phyloP scores from a whole-genome alignment of 2,113 vertebrate species.

The Procavia capensis region DNA sequence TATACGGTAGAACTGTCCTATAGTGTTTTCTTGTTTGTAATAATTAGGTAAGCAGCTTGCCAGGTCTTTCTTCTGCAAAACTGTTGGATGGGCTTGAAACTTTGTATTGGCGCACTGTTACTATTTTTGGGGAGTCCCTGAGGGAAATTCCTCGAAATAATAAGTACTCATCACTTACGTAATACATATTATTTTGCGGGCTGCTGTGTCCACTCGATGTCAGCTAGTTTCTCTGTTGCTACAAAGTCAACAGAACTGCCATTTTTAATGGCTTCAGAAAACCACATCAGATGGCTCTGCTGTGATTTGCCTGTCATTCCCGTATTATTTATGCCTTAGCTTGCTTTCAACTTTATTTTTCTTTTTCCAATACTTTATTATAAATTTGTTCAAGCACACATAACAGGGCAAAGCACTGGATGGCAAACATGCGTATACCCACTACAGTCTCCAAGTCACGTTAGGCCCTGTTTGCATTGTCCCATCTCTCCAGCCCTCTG shows the following conservation, averaged over 20 bases:
- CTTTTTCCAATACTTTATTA: neutral
- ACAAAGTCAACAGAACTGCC: rapidly evolving
- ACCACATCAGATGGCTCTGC: neutral
- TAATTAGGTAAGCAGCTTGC: neutral
- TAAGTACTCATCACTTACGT: rapidly evolving
- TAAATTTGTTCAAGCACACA: neutral
- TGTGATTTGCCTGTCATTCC: rapidly evolving
- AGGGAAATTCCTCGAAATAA: neutral
- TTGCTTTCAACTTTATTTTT: neutral
- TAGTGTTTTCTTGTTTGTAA: neutral
- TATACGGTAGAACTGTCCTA: neutral
- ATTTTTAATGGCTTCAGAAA: neutral
- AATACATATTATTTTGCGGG: rapidly evolving
- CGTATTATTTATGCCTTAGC: neutral
- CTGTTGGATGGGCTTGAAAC: neutral
- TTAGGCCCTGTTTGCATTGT: rapidly evolving
- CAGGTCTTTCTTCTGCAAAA: neutral
- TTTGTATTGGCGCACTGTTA: neutral
- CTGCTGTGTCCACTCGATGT: rapidly evolving
- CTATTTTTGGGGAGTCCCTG: neutral
- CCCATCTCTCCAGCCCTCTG: neutral
- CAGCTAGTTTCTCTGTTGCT: neutral
- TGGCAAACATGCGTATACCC: rapidly evolving
- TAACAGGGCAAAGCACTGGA: neutral
- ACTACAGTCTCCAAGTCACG: neutral